Conservation (phyloP, 2,113 vertebrate genomes). For the Syngnathus scovelli region DNA sequence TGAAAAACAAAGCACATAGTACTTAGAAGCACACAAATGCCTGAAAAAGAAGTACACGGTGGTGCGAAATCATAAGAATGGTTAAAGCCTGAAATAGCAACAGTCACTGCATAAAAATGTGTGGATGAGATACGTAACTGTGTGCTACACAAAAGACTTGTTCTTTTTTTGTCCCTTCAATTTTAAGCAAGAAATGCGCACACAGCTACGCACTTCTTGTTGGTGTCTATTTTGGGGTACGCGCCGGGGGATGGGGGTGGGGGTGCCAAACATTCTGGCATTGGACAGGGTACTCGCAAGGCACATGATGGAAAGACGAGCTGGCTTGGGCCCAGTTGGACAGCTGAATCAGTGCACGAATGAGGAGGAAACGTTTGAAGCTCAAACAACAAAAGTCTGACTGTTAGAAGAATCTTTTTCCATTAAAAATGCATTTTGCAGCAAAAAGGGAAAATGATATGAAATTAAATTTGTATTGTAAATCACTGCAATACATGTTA, state of each 20-base stretch:
- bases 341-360: neutral
- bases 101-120: too few relatives aligned
- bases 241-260: neutral
- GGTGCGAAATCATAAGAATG: too few relatives aligned
- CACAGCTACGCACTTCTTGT: neutral
- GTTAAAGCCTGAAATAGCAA: too few relatives aligned
- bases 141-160: neutral
- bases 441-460: too few relatives aligned
- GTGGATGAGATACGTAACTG: too few relatives aligned
- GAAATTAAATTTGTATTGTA: too few relatives aligned
- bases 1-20: too few relatives aligned
- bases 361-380: neutral
- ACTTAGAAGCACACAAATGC: too few relatives aligned
- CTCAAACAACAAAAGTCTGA: neutral
- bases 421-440: too few relatives aligned
- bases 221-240: conserved; percentile 1
- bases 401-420: neutral
- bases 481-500: too few relatives aligned
- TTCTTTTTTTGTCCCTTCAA: neutral
- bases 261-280: neutral
- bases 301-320: neutral
- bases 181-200: neutral
- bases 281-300: neutral
- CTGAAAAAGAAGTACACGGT: neutral
- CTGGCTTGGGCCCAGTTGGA: neutral